Evolutionary conservation across 2,888 invertebrate species (phyloP), one percentile per base, ranked within the genome.

Genomic region (Caradrina clavipalpis): DNA sequence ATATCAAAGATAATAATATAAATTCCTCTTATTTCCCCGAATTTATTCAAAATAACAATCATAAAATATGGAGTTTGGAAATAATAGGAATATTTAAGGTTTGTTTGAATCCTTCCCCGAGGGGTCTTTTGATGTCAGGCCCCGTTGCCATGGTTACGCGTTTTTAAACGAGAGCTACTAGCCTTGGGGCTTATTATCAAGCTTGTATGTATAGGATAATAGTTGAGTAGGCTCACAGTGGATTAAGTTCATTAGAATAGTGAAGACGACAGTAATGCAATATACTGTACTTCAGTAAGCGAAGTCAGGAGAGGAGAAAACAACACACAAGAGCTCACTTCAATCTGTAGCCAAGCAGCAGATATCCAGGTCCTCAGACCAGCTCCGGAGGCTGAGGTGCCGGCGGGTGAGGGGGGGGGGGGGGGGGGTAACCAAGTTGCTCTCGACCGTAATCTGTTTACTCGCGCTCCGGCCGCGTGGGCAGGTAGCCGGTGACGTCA

Each of bases 41-140:
- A 78, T 62, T 58, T n/a, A n/a, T n/a, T 54, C 45, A 62, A 73
- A 73, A 74, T 63, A 63, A 73, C 74, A 75, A 78, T 64, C 22
- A 64, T 51, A 42, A 78, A 59, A 56, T 56, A 51, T 73, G 63
- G 22, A 59, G 54, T 72, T 62, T 19, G 49, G 45, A 58, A 72
- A 73, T 74, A 74, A 73, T 58, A 45, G 53, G 50, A 78, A 78
- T 56, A 63, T 78, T 73, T 49, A 59, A 55, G 63, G 58, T 75
- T 75, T 79, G 47, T 79, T 63, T 31, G 45, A 47, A 63, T 59
- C 63, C 73, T 73, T 70, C 58, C 74, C 50, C 1, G 62, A 50
- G 73, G 62, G 64, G 49, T n/a, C 35, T 49, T 73, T 78, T 61
- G 78, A 73, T 79, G 79, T 73, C 50, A 59, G 55, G 4, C 57